A percentile compares a stretch with the other conserved stretches of the same genome.
phyloP scores from a whole-genome alignment of 2,797 vertebrate genomes.

The Lepilemur septentrionalis region DNA sequence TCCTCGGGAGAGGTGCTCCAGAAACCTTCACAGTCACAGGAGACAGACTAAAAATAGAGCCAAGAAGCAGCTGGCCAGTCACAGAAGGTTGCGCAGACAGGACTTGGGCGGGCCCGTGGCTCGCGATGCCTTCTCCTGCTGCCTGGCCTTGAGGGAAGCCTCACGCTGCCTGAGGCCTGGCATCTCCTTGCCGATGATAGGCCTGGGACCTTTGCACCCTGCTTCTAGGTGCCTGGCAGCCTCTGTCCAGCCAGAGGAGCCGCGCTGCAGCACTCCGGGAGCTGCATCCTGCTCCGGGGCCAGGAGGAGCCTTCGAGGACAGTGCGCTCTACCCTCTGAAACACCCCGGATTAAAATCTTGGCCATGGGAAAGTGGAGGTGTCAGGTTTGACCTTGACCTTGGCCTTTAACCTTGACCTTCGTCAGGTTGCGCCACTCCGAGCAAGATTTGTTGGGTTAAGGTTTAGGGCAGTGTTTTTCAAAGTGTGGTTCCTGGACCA shows the following conservation, averaged over 20 bases:
- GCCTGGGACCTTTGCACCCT: background rate
- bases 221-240: background rate
- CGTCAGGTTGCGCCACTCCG: background rate
- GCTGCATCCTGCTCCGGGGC: background rate
- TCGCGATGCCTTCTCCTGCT: background rate
- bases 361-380: too few relatives aligned
- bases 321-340: background rate
- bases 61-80: background rate
- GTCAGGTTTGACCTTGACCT: background rate
- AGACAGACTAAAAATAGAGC: slow-evolving; percentile 50
- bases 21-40: background rate
- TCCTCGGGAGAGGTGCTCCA: slow-evolving; percentile 16
- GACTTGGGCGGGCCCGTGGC: background rate
- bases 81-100: background rate
- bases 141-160: background rate
- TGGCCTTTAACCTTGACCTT: background rate
- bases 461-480: background rate
- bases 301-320: background rate
- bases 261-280: accelerated
- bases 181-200: accelerated
- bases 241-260: background rate
- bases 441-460: background rate
- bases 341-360: background rate
- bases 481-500: background rate
- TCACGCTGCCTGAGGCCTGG: accelerated